phyloP scores from a whole-genome alignment of 2,113 vertebrate species.

The Percina caprodes region DNA sequence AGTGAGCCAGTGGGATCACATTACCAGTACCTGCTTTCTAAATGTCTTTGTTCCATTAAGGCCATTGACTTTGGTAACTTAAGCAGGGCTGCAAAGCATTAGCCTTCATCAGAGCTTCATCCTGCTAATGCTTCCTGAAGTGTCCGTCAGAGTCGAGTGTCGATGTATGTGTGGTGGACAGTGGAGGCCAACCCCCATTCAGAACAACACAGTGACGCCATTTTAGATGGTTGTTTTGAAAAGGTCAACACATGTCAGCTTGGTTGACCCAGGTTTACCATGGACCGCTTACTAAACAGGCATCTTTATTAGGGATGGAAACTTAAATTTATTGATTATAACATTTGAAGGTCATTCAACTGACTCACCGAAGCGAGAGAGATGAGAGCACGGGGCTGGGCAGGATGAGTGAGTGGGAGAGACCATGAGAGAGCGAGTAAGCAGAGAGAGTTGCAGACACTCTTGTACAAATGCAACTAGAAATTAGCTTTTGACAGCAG shows the following conservation, averaged over 20 bases:
- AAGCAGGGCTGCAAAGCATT: constrained; percentile 63
- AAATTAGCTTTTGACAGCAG: not conserved
- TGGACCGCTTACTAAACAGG: not conserved
- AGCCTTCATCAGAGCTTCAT: constrained; percentile 57
- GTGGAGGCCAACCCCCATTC: not conserved
- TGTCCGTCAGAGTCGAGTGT: constrained; percentile 2
- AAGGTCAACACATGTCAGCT: not conserved
- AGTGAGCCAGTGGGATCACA: constrained; percentile 45
- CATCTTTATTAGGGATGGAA: not conserved
- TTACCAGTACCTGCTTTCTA: constrained; percentile 73
- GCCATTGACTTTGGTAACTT: constrained; percentile 66
- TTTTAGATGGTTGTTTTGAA: constrained; percentile 10
- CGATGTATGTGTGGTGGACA: constrained; percentile 24
- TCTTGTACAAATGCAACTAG: not conserved
- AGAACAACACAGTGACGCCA: not conserved
- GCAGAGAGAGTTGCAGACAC: constrained; percentile 4
- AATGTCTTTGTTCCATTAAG: constrained; percentile 70
- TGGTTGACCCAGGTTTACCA: not conserved
- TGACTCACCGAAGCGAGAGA: not conserved
- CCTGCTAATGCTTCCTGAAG: constrained; percentile 56
- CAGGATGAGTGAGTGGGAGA: not conserved
- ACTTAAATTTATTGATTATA: not conserved
- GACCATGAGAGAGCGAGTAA: not conserved
- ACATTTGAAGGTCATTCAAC: not conserved
- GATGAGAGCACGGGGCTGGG: not conserved